Evolutionary conservation across 2,113 vertebrate species (phyloP).

Genomic region (Herpetotheres cachinnans): DNA sequence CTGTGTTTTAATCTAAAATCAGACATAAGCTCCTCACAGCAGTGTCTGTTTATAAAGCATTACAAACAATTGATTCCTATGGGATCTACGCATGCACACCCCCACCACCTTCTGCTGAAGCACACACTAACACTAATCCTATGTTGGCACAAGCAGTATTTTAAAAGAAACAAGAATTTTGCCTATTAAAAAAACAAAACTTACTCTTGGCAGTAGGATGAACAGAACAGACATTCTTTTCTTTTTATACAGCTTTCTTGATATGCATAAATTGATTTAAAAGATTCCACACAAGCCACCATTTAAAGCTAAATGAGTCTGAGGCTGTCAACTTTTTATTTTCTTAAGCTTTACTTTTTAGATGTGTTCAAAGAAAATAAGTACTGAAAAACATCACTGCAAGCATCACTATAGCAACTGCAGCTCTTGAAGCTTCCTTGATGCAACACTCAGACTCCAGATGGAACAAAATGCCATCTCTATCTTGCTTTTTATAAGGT

Average conservation of each 20-base stretch:
- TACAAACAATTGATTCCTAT: not conserved
- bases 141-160: not conserved
- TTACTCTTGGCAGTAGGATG: not conserved
- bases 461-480: conserved; percentile 48
- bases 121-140: not conserved
- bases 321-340: not conserved
- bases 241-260: not conserved
- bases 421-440: conserved; percentile 31
- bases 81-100: fast-evolving
- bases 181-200: not conserved
- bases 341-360: conserved; percentile 29
- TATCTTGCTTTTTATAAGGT: conserved; percentile 38
- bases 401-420: conserved; percentile 60
- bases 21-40: not conserved
- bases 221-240: not conserved
- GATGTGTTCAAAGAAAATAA: conserved; percentile 21
- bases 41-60: not conserved
- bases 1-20: not conserved
- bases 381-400: conserved; percentile 21
- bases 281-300: not conserved
- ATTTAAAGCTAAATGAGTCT: conserved; percentile 15
- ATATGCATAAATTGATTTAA: not conserved
- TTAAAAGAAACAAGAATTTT: not conserved
- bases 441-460: conserved; percentile 21
- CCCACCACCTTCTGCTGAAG: not conserved